These are phyloP conservation scores for Copsychus sechellarum DNA, from an alignment of 2,113 vertebrate species.

Conservation along the genomic window DNA sequence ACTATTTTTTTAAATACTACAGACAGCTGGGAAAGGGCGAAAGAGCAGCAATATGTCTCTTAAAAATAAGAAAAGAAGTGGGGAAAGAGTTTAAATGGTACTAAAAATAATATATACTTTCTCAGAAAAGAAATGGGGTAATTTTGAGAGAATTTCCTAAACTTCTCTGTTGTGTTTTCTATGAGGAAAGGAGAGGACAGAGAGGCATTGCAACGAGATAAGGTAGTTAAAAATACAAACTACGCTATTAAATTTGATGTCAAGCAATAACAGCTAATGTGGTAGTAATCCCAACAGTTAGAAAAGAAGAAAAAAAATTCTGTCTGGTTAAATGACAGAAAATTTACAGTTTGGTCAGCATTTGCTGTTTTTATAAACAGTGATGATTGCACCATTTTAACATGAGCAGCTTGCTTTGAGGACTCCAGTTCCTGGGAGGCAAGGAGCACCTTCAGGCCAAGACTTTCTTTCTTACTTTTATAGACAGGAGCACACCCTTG, in stretches of 20 bases:
- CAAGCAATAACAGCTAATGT: background rate
- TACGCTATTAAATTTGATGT: background rate
- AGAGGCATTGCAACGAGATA: background rate
- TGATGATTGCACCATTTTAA: background rate
- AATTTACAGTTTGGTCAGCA: background rate
- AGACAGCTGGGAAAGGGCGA: constrained; percentile 58
- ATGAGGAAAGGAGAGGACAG: background rate
- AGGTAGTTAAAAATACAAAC: constrained; percentile 33
- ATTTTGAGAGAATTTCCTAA: constrained; percentile 61
- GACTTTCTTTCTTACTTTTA: background rate
- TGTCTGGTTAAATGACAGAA: background rate
- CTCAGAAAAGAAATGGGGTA: constrained; percentile 31
- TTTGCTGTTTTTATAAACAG: background rate
- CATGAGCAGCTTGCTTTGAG: background rate
- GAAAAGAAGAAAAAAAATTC: background rate
- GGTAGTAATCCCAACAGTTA: background rate
- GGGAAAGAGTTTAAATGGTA: constrained; percentile 52
- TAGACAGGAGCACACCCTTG: background rate
- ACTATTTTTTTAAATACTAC: constrained; percentile 49
- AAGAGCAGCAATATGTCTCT: constrained; percentile 59
- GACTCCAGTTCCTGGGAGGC: background rate
- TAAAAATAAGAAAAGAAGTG: constrained; percentile 42
- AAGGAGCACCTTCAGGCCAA: background rate
- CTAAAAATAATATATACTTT: constrained; percentile 50
- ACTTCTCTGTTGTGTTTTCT: constrained; percentile 3